phyloP scores from a whole-genome alignment of 1,140 invertebrate genomes.

The Dysdera silvatica region DNA sequence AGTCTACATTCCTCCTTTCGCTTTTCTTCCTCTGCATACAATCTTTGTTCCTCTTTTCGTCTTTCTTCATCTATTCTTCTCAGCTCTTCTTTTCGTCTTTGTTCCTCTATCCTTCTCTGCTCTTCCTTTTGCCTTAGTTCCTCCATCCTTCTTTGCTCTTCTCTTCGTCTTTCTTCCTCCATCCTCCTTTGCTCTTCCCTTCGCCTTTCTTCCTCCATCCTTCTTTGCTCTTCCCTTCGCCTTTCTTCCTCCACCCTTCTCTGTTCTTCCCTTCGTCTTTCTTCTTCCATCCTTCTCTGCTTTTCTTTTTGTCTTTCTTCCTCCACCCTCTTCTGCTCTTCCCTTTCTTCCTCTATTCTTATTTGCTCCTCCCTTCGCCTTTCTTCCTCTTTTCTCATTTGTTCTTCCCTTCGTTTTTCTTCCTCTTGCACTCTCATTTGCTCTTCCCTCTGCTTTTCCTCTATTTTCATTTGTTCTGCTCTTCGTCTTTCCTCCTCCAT shows the following conservation, averaged over 20 bases:
- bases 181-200: not conserved
- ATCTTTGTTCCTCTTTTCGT: conserved; percentile 12
- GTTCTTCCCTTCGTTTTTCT: not conserved
- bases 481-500: conserved; percentile 31
- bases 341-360: not conserved
- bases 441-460: not conserved
- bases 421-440: no score
- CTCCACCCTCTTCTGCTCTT: no score
- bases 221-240: conserved; percentile 32
- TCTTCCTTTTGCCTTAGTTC: not conserved
- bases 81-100: not conserved
- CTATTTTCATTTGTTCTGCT: not conserved
- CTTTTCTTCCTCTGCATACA: not conserved
- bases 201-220: not conserved
- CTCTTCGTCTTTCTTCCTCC: not conserved
- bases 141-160: not conserved
- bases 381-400: conserved; percentile 8
- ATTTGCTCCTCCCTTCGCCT: conserved; percentile 31
- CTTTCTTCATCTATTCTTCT: not conserved
- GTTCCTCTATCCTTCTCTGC: not conserved
- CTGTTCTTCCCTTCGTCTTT: conserved; percentile 1
- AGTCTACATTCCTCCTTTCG: not conserved
- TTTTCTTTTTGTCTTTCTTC: not conserved
- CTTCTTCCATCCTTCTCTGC: not conserved
- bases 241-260: conserved; percentile 26